These are phyloP conservation scores for Pachycephala philippinensis DNA, from an alignment of 2,113 vertebrate species.

Conservation along the genomic window DNA sequence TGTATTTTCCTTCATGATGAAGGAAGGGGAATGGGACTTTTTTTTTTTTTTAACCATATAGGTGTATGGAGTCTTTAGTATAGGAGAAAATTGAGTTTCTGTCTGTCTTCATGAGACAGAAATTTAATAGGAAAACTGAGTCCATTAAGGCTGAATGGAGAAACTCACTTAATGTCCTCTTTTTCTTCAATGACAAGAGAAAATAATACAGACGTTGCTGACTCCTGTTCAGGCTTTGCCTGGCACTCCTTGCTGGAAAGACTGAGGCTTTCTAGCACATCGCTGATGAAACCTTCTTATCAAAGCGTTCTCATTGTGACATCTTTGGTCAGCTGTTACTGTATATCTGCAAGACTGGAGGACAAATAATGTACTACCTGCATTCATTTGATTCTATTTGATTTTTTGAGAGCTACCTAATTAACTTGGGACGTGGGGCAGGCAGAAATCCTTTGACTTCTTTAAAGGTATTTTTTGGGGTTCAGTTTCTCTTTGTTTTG, in stretches of 20 bases:
- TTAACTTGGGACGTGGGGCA: neutral
- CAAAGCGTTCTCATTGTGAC: neutral
- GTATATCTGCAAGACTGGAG: neutral
- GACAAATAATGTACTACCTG: neutral
- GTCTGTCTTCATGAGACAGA: neutral
- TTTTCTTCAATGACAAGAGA: neutral
- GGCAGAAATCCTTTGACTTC: neutral
- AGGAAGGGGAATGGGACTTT: neutral
- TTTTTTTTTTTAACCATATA: neutral
- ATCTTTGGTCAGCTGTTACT: neutral
- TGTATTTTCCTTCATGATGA: neutral
- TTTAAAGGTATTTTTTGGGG: neutral
- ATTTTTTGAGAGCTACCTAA: neutral
- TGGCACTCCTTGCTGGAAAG: neutral
- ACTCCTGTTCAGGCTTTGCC: neutral
- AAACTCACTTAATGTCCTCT: neutral
- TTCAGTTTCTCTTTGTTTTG: neutral
- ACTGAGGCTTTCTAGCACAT: neutral
- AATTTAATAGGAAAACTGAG: neutral
- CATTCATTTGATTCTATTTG: neutral
- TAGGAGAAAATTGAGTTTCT: neutral
- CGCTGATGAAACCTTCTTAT: neutral
- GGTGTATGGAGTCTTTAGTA: neutral
- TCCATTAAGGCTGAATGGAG: neutral
- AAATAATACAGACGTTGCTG: neutral